Base-by-base conservation (phyloP, 2,113 vertebrate genomes). In the Elanus axillaris region DNA sequence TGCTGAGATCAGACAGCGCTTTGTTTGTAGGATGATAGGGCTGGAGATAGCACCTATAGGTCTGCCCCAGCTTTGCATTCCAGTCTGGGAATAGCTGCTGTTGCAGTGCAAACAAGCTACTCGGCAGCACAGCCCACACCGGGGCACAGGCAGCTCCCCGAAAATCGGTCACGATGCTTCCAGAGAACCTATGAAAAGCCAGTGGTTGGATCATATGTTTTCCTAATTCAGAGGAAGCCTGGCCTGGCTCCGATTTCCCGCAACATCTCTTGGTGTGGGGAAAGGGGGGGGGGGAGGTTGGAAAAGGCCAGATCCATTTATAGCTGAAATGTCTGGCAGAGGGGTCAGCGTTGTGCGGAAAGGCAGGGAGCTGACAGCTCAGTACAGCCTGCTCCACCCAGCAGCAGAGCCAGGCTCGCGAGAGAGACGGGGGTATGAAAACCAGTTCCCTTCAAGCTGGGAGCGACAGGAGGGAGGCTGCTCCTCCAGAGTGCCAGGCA, bases 241-340 rank as follows among this genome's bases (percentile, higher is more conserved):
- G 94, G 72, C 90, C 59, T 32, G 31, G 86, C 79, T 94, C 82
- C 0, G 25, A 42, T 63, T 96, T 90, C 68, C 90, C 23, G 21
- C 66, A 69, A 13, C 58, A 58, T 80, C 88, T 69, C 88, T 19
- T 32, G n/a, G n/a, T n/a, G n/a, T n/a, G n/a, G n/a, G n/a, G n/a
- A n/a, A n/a, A n/a, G n/a, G n/a, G n/a, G n/a, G n/a, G n/a, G n/a
- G n/a, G n/a, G n/a, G n/a, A n/a, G n/a, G n/a, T n/a, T n/a, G n/a
- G 80, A 85, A 96, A 94, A 96, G 56, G 74, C 22, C 11, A 66
- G 59, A 88, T 93, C 95, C 78, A 56, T 95, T 96, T 94, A 92
- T 80, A 96, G 85, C 92, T 69, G 77, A 18, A 53, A 67, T 86
- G 73, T 75, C 92, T 94, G 88, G 87, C 96, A 91, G 81, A 88